phyloP scores from a whole-genome alignment of 2,888 invertebrate species.

The Rhimphoctona megacephalus region DNA sequence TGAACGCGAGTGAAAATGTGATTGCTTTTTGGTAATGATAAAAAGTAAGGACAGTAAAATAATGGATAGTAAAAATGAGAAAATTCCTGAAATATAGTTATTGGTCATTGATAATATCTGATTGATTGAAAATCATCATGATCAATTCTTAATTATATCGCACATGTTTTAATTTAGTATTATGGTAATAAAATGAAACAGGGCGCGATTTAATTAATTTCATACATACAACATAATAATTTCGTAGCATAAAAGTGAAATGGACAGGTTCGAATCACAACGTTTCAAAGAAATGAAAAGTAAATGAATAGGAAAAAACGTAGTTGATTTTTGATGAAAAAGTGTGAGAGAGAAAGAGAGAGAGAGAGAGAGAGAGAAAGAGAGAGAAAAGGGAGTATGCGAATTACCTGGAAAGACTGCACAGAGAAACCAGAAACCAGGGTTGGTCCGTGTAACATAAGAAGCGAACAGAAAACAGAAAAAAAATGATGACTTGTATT shows the following conservation, averaged over 20 bases:
- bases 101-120: background rate
- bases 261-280: slow-evolving; percentile 5
- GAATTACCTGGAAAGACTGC: slow-evolving; percentile 84
- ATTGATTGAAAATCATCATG: background rate
- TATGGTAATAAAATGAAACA: background rate
- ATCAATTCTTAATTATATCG: background rate
- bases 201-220: background rate
- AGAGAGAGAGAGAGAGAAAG: slow-evolving; percentile 57
- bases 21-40: slow-evolving; percentile 7
- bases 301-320: slow-evolving; percentile 40
- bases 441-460: slow-evolving; percentile 83
- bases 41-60: background rate
- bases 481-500: slow-evolving; percentile 79
- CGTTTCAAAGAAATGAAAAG: slow-evolving; percentile 31
- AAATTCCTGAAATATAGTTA: background rate
- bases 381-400: slow-evolving; percentile 75
- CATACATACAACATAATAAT: background rate
- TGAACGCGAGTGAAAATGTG: slow-evolving; percentile 14
- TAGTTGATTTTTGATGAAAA: background rate
- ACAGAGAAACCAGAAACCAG: slow-evolving; percentile 84
- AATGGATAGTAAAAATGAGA: background rate
- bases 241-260: background rate
- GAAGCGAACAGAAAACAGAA: slow-evolving; percentile 84
- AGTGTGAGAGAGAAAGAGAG: slow-evolving; percentile 34
- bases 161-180: background rate